Conservation (phyloP, 1,140 invertebrate species). For the Monomorium pharaonis region DNA sequence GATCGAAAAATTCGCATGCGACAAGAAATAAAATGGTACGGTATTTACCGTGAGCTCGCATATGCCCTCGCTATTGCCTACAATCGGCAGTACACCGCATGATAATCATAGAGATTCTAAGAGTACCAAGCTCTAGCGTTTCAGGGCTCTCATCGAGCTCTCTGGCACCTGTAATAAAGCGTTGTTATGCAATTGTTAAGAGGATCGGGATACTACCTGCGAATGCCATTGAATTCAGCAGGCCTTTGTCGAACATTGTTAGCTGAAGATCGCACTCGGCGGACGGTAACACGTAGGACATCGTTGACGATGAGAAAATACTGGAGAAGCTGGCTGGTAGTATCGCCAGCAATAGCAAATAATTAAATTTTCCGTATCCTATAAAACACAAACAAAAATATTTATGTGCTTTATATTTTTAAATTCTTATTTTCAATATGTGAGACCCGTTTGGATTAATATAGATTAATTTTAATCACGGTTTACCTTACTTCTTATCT, state of each 20-base stretch:
- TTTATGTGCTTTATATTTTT: background rate
- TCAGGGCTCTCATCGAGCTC: conserved; percentile 51
- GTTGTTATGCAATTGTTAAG: conserved; percentile 36
- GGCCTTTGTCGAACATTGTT: conserved; percentile 79
- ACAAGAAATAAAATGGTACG: conserved; percentile 36
- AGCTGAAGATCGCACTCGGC: conserved; percentile 80
- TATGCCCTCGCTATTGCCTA: conserved; percentile 39
- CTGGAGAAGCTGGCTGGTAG: conserved; percentile 78
- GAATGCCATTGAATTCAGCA: conserved; percentile 82
- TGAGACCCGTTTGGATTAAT: too few species aligned
- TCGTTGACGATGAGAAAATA: conserved; percentile 77
- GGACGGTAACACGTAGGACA: conserved; percentile 79
- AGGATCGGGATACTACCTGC: conserved; percentile 76
- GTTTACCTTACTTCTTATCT: too few species aligned
- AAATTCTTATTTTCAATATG: too few species aligned
- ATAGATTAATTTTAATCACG: too few species aligned
- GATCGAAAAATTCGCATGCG: background rate
- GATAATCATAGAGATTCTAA: conserved; percentile 59
- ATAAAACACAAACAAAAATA: background rate
- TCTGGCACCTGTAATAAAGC: conserved; percentile 54
- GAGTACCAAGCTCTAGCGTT: conserved; percentile 18
- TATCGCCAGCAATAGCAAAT: conserved; percentile 77
- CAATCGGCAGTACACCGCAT: conserved; percentile 37
- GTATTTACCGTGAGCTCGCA: conserved; percentile 38
- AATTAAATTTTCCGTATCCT: conserved; percentile 82